Percentiles rank a stretch among this genome's conserved stretches.
phyloP scores from a whole-genome alignment of 92 coral and sea anemone species.

The Scolanthus callimorphus region DNA sequence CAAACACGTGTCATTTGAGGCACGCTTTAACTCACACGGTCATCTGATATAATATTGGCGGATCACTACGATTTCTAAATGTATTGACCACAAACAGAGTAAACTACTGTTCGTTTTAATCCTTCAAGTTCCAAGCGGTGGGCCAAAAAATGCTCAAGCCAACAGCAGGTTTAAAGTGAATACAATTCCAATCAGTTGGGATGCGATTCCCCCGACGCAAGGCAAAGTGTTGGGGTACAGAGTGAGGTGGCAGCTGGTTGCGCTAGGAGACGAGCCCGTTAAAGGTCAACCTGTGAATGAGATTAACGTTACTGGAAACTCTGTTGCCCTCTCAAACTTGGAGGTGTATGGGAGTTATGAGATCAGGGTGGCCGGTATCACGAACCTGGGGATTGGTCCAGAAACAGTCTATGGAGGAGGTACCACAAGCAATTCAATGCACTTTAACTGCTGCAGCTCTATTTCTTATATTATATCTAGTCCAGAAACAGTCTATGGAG shows the following conservation, averaged over 20 bases:
- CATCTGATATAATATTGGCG: no score
- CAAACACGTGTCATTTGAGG: no score
- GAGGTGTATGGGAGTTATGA: conserved; percentile 18
- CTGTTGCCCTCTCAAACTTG: conserved; percentile 1
- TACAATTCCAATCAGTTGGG: conserved; percentile 20
- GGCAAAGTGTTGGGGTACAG: conserved; percentile 27
- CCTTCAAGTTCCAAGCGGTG: conserved; percentile 9
- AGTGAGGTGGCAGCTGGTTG: conserved; percentile 17
- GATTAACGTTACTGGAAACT: conserved; percentile 3
- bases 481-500: no score
- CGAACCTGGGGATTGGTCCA: conserved; percentile 16
- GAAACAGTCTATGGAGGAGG: neutral
- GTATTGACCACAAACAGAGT: no score
- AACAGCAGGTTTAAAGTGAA: conserved; percentile 2
- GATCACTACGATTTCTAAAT: no score
- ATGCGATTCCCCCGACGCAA: conserved; percentile 3
- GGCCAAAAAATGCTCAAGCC: neutral
- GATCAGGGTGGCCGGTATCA: conserved; percentile 15
- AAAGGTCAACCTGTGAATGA: conserved; percentile 16
- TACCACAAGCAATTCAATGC: no score
- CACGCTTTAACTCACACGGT: no score
- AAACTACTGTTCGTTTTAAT: neutral
- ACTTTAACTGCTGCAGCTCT: no score
- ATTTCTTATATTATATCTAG: no score
- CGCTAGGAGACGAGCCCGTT: conserved; percentile 33